Evolutionary conservation across 2,797 vertebrate genomes (phyloP).

Genomic region (Dermochelys coriacea): DNA sequence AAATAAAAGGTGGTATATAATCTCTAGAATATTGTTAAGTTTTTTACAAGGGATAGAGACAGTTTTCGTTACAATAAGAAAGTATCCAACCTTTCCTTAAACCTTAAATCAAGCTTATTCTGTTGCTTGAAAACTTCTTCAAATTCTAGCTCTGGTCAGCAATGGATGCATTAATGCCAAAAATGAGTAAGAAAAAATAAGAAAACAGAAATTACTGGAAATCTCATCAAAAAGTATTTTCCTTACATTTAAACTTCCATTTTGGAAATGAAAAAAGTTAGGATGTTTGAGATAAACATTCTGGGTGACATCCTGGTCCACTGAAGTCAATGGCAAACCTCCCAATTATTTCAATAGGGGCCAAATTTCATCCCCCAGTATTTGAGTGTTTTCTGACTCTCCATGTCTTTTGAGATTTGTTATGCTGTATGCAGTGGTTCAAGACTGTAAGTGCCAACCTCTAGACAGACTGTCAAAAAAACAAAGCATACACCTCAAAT

Average conservation of each 20-base stretch:
- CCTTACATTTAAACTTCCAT: background rate
- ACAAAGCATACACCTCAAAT: too few relatives aligned
- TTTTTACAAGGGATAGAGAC: background rate
- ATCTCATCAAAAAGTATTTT: background rate
- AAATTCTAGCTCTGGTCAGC: background rate
- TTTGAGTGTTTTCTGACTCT: background rate
- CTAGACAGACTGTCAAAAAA: too few relatives aligned
- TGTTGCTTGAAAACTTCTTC: background rate
- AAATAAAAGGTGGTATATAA: background rate
- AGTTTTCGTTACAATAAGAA: background rate
- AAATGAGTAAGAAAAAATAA: background rate
- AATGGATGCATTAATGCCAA: background rate
- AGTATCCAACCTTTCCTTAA: background rate
- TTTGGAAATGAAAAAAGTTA: background rate
- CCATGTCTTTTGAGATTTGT: background rate
- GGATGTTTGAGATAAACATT: background rate
- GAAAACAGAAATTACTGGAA: background rate
- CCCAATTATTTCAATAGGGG: fast-evolving
- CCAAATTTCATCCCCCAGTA: background rate
- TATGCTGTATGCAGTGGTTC: background rate
- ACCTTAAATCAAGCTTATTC: background rate
- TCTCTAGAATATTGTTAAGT: background rate
- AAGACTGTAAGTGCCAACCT: too few relatives aligned
- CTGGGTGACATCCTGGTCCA: background rate
- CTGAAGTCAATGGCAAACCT: background rate